Evolutionary conservation across 2,797 vertebrate genomes (phyloP), one percentile per base, ranked within the genome.

Genomic region (Calcarius lapponicus): DNA sequence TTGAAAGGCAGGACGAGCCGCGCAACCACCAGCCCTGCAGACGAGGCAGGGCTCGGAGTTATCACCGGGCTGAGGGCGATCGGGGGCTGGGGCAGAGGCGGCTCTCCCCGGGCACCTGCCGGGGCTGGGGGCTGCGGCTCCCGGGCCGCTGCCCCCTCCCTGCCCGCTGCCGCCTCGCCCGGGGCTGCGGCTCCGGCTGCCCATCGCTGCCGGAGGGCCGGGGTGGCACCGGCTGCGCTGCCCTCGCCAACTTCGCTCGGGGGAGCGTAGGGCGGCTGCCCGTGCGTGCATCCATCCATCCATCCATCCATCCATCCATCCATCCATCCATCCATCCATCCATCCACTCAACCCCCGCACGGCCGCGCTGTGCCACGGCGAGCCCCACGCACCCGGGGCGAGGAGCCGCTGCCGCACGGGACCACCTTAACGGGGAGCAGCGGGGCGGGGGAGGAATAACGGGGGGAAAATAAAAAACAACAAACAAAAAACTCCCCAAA

Each of bases 61-160:
- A 24, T 0, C 60, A 2, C 6, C 2, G 61, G 11, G 29, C 21
- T 11, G 43, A 50, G 56, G 51, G 40, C n/a, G 19, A 22, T 3
- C 3, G 13, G 1, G 1, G 50, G 36, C 48, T 11, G 15, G 17
- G 3, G 20, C 25, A 11, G 31, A 6, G 50, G 51, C 26, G 25
- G 73, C 72, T 58, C 8, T 11, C n/a, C 1, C 61, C 2, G 76
- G 72, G 80, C 95, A 95, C 88, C 88, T 94, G 95, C 81, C 73
- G 50, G 12, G 38, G 9, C 57, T 61, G 56, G 50, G 12, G 38
- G 9, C 57, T 61, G 56, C 42, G 45, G 58, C 2, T 19, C 17
- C 42, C 36, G 21, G 12, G 45, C 17, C n/a, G 18, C 17, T 19
- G 62, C 29, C 13, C 34, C 57, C 18, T 34, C 40, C 56, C 15